Conservation (phyloP, 2,888 invertebrate genomes). For the Melanargia galathea region DNA sequence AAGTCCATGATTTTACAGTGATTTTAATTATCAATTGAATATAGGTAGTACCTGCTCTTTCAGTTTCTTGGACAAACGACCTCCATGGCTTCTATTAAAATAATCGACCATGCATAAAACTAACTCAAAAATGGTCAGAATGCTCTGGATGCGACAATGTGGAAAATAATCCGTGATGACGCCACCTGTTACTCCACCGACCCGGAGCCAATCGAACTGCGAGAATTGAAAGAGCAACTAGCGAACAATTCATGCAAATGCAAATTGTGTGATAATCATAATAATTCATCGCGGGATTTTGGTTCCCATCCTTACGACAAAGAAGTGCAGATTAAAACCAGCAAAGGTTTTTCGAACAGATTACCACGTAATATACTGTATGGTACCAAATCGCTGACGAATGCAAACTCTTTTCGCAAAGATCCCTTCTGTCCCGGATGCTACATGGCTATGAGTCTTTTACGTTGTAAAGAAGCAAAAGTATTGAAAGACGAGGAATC, state of each 20-base stretch:
- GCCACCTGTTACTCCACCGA: slow-evolving; percentile 37
- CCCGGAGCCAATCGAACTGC: slow-evolving; percentile 60
- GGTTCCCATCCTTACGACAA: slow-evolving; percentile 1
- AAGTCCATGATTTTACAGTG: too few species aligned
- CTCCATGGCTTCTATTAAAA: too few species aligned
- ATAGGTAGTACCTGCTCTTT: too few species aligned
- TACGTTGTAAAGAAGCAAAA: slow-evolving; percentile 47
- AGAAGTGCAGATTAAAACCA: slow-evolving; percentile 25
- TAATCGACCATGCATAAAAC: too few species aligned
- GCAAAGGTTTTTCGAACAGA: neutral
- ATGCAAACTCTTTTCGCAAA: slow-evolving; percentile 31
- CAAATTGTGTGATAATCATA: slow-evolving; percentile 27
- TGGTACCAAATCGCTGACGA: neutral
- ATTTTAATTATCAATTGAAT: too few species aligned
- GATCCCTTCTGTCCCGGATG: slow-evolving; percentile 56
- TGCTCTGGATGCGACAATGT: slow-evolving; percentile 25
- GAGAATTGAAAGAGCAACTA: slow-evolving; percentile 55
- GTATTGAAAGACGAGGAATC: slow-evolving; percentile 61
- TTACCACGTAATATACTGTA: slow-evolving; percentile 2
- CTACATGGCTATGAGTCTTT: slow-evolving; percentile 50
- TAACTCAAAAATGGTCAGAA: too few species aligned
- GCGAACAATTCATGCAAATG: slow-evolving; percentile 59
- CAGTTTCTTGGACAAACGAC: too few species aligned
- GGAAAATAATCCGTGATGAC: slow-evolving; percentile 32
- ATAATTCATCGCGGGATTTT: slow-evolving; percentile 11